These are phyloP conservation scores for Cydia splendana DNA, from an alignment of 1,140 invertebrate genomes.

Conservation along the genomic window DNA sequence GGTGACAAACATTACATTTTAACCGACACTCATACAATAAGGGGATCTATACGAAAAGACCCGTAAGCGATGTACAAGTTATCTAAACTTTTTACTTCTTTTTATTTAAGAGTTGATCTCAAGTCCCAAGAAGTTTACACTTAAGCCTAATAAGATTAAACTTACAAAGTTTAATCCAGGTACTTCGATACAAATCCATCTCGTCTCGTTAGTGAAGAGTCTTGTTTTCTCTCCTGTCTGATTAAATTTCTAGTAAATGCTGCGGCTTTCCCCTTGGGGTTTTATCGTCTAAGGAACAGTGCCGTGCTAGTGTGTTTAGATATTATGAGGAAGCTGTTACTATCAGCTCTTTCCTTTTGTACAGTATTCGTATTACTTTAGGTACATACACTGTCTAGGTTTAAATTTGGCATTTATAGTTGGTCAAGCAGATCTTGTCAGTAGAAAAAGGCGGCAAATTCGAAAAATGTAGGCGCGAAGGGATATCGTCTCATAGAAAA, in stretches of 20 bases:
- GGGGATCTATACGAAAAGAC: too few relatives aligned
- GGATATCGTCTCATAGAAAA: too few relatives aligned
- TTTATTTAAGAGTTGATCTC: neutral
- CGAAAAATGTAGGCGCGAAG: too few relatives aligned
- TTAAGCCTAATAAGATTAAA: neutral
- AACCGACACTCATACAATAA: too few relatives aligned
- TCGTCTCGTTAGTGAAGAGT: neutral
- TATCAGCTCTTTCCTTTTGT: too few relatives aligned
- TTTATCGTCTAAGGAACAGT: neutral
- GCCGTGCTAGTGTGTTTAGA: neutral
- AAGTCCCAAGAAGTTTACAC: neutral
- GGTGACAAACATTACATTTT: too few relatives aligned
- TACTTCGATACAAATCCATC: slow-evolving; percentile 1
- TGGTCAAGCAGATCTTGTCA: too few relatives aligned
- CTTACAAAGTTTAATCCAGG: neutral
- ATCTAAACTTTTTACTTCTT: neutral
- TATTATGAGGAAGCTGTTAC: neutral
- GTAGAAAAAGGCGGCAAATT: too few relatives aligned
- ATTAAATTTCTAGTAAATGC: slow-evolving; percentile 24
- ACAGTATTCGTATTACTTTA: too few relatives aligned
- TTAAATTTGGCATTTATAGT: too few relatives aligned
- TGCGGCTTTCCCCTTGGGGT: neutral
- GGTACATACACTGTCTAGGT: too few relatives aligned
- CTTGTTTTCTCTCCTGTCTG: slow-evolving; percentile 13
- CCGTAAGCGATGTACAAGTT: neutral